Percentiles rank a stretch among this genome's conserved stretches.
Evolutionary conservation across 2,797 vertebrate species (phyloP).

Genomic region (Epinephelus malabaricus): DNA sequence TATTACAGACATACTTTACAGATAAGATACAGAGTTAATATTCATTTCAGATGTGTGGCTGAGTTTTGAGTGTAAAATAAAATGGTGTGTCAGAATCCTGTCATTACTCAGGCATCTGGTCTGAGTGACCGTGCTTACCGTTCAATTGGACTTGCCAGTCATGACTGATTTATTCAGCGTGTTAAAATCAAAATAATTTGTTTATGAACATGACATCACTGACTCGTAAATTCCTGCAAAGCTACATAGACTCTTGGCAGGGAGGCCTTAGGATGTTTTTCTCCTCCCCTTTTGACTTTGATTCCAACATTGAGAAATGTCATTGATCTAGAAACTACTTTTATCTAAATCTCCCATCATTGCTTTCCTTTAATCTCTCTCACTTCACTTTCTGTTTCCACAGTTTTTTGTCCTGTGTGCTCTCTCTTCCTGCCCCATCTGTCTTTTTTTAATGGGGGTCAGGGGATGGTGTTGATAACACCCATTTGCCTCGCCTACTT

Average conservation of each 20-base stretch:
- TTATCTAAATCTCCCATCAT: neutral
- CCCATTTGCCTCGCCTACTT: slow-evolving; percentile 52
- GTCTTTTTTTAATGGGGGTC: neutral
- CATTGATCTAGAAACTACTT: slow-evolving; percentile 28
- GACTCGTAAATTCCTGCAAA: slow-evolving; percentile 70
- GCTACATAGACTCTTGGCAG: slow-evolving; percentile 39
- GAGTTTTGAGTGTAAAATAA: neutral
- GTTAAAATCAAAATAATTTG: slow-evolving; percentile 55
- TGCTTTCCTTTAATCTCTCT: slow-evolving; percentile 3
- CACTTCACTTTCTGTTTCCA: neutral
- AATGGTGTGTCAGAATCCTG: slow-evolving; percentile 1
- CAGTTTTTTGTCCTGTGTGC: neutral
- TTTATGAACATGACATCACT: slow-evolving; percentile 69
- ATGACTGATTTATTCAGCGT: slow-evolving; percentile 48
- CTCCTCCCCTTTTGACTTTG: slow-evolving; percentile 1
- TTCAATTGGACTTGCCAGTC: slow-evolving; percentile 25
- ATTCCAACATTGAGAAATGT: slow-evolving; percentile 33
- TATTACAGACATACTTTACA: neutral
- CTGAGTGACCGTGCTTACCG: slow-evolving; percentile 4
- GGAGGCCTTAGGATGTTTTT: neutral
- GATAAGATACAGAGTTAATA: neutral
- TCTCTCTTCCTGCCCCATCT: neutral
- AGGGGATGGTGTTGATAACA: slow-evolving; percentile 34
- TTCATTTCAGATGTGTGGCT: neutral
- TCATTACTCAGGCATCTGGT: slow-evolving; percentile 26